phyloP scores from a whole-genome alignment of 2,888 invertebrate genomes.

The Eilema depressum region DNA sequence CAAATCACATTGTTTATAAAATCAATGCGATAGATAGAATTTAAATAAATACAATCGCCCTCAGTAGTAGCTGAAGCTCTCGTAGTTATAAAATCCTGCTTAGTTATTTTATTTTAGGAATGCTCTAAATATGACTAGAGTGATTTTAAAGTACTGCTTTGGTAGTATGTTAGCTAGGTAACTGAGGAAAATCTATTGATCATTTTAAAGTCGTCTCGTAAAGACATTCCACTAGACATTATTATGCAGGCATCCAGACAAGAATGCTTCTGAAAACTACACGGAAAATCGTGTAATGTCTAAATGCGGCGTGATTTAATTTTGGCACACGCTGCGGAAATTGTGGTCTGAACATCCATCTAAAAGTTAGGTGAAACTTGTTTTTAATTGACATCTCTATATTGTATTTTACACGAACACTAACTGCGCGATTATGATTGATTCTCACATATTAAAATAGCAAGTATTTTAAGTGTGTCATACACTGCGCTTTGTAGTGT shows the following conservation, averaged over 20 bases:
- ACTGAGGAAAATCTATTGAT: constrained; percentile 19
- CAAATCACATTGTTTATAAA: neutral
- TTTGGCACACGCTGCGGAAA: neutral
- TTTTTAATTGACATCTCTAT: neutral
- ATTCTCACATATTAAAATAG: no score
- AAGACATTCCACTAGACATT: constrained; percentile 37
- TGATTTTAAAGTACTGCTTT: constrained; percentile 1
- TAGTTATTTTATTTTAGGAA: neutral
- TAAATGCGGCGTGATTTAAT: neutral
- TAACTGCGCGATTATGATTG: neutral
- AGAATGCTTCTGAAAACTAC: constrained; percentile 37
- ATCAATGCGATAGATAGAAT: neutral
- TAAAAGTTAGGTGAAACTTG: neutral
- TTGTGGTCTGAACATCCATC: neutral
- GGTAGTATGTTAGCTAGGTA: neutral
- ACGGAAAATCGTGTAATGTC: constrained; percentile 17
- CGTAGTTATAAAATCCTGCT: neutral
- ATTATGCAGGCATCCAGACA: constrained; percentile 23
- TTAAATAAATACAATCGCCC: no score
- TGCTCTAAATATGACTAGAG: constrained; percentile 5
- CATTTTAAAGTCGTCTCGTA: constrained; percentile 28
- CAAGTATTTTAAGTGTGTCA: no score
- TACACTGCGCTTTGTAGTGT: no score
- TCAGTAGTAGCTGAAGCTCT: no score
- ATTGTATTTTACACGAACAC: no score